These are phyloP conservation scores for Coelinius sp. DNA, from an alignment of 2,888 invertebrate genomes.

Conservation along the genomic window DNA sequence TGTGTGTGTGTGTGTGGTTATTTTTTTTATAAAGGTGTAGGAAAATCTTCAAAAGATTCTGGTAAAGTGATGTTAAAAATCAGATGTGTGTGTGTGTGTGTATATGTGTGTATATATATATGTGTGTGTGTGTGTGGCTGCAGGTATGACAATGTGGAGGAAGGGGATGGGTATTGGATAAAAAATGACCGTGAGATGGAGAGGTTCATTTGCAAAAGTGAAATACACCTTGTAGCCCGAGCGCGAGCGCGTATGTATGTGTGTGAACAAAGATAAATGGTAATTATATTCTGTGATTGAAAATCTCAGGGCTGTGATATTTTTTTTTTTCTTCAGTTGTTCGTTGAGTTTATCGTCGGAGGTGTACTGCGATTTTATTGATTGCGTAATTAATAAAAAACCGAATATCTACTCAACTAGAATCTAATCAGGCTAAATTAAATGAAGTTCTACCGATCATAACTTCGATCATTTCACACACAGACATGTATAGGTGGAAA, in stretches of 20 bases:
- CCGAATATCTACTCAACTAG: too few species aligned
- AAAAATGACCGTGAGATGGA: conserved; percentile 14
- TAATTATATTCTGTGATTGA: neutral
- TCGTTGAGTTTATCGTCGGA: neutral
- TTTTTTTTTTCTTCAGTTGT: neutral
- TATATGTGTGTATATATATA: too few species aligned
- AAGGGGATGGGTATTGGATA: neutral
- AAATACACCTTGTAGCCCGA: neutral
- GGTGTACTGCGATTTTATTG: neutral
- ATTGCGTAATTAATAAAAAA: neutral
- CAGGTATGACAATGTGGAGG: neutral
- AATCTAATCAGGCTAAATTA: neutral
- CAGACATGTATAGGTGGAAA: too few species aligned
- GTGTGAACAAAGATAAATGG: neutral
- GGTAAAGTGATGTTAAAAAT: too few species aligned
- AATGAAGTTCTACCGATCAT: too few species aligned
- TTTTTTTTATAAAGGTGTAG: too few species aligned
- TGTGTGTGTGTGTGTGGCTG: neutral
- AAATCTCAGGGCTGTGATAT: neutral
- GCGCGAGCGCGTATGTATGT: too few species aligned
- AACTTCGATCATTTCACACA: too few species aligned
- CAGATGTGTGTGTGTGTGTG: too few species aligned
- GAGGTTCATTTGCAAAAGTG: conserved; percentile 11
- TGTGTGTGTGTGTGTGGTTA: too few species aligned
- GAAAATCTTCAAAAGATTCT: too few species aligned